Evolutionary conservation across 2,888 invertebrate genomes (phyloP).

Genomic region (Pristionchus mayeri): DNA sequence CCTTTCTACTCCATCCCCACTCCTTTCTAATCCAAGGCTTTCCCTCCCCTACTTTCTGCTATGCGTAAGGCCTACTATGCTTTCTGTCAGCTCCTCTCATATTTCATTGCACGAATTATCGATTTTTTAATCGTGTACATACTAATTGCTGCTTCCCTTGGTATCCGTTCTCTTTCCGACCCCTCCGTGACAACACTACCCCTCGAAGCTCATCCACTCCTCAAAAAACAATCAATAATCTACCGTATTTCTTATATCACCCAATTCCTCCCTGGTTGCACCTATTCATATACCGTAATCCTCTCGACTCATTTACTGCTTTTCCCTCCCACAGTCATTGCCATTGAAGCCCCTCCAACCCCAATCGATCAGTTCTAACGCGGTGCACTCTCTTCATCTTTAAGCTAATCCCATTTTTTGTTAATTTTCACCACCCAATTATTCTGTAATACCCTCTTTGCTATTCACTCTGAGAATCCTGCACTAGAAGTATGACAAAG

Average conservation of each 20-base stretch:
- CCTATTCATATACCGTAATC: constrained; percentile 24
- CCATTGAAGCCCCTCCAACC: background rate
- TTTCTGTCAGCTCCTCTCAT: constrained; percentile 14
- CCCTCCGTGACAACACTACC: constrained; percentile 4
- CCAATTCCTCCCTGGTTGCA: background rate
- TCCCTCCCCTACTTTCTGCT: background rate
- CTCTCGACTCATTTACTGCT: background rate
- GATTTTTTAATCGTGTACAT: constrained; percentile 24
- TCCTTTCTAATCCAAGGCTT: background rate
- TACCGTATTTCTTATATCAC: constrained; percentile 1
- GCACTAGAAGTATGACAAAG: background rate
- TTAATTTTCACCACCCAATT: background rate
- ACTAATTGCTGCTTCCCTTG: constrained; percentile 35
- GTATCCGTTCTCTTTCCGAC: constrained; percentile 3
- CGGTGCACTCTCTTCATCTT: background rate
- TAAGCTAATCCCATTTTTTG: background rate
- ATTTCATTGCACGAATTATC: background rate
- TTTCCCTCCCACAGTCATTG: background rate
- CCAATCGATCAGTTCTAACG: constrained; percentile 41
- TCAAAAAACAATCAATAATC: constrained; percentile 38
- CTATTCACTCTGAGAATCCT: background rate
- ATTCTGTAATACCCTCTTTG: constrained; percentile 29
- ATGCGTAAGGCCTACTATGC: background rate
- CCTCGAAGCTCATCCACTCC: background rate
- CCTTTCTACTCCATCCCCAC: constrained; percentile 20